Evolutionary conservation across 64 coral and sea anemone species (phyloP).

Genomic region (Porites australiensis): DNA sequence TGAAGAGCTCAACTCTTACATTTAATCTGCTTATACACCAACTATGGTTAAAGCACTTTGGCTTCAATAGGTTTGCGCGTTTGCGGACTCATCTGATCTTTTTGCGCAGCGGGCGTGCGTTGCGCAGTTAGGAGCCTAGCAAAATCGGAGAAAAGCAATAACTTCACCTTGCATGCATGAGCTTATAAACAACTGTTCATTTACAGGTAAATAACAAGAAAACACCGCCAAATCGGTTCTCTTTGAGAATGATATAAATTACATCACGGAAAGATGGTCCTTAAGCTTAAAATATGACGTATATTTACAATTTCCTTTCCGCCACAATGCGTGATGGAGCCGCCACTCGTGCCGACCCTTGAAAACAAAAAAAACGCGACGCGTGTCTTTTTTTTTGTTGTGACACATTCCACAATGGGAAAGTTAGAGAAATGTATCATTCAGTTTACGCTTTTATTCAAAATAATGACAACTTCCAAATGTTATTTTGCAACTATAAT

Average conservation of each 20-base stretch:
- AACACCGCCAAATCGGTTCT: constrained; percentile 28
- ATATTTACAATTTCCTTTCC: constrained; percentile 6
- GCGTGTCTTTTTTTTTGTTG: neutral
- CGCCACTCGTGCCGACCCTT: neutral
- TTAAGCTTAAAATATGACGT: constrained; percentile 8
- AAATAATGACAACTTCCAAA: too few relatives aligned
- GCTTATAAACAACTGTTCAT: neutral
- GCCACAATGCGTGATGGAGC: neutral
- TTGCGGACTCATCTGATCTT: neutral
- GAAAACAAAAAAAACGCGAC: neutral
- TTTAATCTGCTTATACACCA: neutral
- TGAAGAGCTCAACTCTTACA: neutral
- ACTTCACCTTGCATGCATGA: neutral
- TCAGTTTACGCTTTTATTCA: too few relatives aligned
- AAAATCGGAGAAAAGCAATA: neutral
- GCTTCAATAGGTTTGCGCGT: neutral
- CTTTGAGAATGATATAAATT: constrained; percentile 27
- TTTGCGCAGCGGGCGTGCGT: neutral
- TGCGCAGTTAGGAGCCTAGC: neutral
- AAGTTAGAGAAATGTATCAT: neutral
- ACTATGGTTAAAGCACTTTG: too few relatives aligned
- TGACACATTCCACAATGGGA: neutral
- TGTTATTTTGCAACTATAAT: too few relatives aligned
- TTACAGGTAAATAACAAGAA: neutral
- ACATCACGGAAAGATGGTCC: neutral